phyloP scores from a whole-genome alignment of 2,797 vertebrate species.

The Pelobates cultripes region DNA sequence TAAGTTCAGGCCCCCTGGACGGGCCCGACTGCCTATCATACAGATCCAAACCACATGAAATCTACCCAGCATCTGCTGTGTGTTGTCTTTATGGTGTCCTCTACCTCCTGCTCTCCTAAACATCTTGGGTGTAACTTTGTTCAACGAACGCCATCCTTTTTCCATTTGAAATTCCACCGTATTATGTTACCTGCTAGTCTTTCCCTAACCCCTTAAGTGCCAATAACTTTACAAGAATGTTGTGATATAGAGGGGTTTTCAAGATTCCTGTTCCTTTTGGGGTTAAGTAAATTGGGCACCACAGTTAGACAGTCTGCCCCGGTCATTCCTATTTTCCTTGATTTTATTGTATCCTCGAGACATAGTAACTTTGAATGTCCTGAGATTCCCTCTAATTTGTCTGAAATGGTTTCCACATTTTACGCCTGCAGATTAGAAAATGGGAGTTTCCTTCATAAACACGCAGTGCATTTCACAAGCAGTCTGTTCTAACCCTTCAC shows the following conservation, averaged over 20 bases:
- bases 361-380: not conserved
- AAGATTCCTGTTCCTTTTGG: too few species aligned
- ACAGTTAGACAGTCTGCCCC: too few species aligned
- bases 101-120: not conserved
- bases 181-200: not conserved
- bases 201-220: not conserved
- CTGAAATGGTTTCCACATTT: constrained; percentile 1
- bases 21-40: too few species aligned
- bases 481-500: not conserved
- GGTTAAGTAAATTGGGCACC: too few species aligned
- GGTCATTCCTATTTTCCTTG: too few species aligned
- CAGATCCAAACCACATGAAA: too few species aligned
- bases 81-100: not conserved
- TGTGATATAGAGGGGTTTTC: too few species aligned
- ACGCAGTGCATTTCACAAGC: not conserved
- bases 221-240: not conserved
- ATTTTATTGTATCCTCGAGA: not conserved
- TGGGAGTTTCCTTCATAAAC: not conserved
- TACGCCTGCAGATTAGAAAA: not conserved
- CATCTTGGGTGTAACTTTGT: constrained; percentile 8
- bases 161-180: not conserved
- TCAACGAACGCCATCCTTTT: not conserved
- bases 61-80: not conserved
- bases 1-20: too few species aligned
- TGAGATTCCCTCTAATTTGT: not conserved